These are phyloP conservation scores for Hofmannophila pseudospretella DNA, from an alignment of 2,888 invertebrate genomes.

Conservation along the genomic window DNA sequence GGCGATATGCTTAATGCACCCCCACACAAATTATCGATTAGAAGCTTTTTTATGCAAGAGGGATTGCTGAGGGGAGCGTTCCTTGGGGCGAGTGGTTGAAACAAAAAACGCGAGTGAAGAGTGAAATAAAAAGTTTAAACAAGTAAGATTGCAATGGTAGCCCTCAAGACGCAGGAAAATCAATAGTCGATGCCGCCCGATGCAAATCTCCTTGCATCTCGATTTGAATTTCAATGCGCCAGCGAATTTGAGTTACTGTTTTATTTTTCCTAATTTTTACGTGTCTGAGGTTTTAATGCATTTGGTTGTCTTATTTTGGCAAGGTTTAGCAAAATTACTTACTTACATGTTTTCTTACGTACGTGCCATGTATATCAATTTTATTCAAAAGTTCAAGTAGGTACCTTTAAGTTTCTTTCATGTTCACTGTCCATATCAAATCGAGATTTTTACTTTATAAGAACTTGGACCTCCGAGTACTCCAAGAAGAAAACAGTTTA, in stretches of 20 bases:
- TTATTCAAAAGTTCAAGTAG: too few relatives aligned
- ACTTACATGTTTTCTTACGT: too few relatives aligned
- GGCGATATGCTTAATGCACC: constrained; percentile 78
- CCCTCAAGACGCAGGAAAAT: constrained; percentile 73
- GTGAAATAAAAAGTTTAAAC: constrained; percentile 78
- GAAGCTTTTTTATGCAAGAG: constrained; percentile 79
- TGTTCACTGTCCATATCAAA: too few relatives aligned
- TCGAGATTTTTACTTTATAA: too few relatives aligned
- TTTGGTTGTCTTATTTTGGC: not conserved
- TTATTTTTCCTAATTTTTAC: constrained; percentile 46
- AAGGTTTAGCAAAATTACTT: not conserved
- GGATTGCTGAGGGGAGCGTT: constrained; percentile 66
- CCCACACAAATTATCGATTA: constrained; percentile 79
- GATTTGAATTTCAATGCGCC: constrained; percentile 70
- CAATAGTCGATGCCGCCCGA: constrained; percentile 70
- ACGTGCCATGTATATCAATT: too few relatives aligned
- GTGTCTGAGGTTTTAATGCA: constrained; percentile 16
- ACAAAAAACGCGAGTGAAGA: constrained; percentile 76
- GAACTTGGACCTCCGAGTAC: too few relatives aligned
- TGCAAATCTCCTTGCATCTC: constrained; percentile 72
- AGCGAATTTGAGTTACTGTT: constrained; percentile 52
- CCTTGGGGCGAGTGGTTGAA: constrained; percentile 73
- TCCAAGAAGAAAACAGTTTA: too few relatives aligned
- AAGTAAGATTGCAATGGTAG: constrained; percentile 67
- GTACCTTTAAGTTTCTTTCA: not conserved